A percentile compares a stretch with the other conserved stretches of the same genome.
phyloP scores from a whole-genome alignment of 2,113 vertebrate genomes.

The Forbesichthys papilliferus region DNA sequence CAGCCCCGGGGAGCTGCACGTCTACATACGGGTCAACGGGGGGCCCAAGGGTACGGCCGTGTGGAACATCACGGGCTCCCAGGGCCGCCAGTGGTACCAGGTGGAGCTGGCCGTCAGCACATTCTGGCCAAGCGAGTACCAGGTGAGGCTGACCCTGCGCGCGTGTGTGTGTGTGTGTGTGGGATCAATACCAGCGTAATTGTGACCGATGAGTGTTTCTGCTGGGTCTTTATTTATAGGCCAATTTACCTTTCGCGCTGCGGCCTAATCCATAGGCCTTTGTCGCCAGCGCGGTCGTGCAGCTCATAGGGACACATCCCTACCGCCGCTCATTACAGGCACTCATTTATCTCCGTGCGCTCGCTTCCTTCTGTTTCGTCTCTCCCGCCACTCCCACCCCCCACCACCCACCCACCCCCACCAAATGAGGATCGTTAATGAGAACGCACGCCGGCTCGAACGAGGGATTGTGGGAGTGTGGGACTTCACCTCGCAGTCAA shows the following conservation, averaged over 20 bases:
- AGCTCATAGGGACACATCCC: too few species aligned
- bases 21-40: slow-evolving; percentile 87
- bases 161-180: too few species aligned
- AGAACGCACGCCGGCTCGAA: slow-evolving; percentile 36
- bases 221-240: too few species aligned
- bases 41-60: slow-evolving; percentile 86
- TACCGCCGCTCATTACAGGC: too few species aligned
- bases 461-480: slow-evolving; percentile 51
- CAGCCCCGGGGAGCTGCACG: slow-evolving; percentile 86
- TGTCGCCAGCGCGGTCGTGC: too few species aligned
- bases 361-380: not conserved
- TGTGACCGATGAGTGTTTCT: too few species aligned
- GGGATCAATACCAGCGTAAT: too few species aligned
- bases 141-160: slow-evolving; percentile 74
- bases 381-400: not conserved
- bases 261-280: too few species aligned
- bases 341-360: too few species aligned
- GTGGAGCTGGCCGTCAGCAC: slow-evolving; percentile 94
- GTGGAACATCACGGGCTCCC: slow-evolving; percentile 90
- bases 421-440: slow-evolving; percentile 44
- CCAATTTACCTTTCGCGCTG: too few species aligned
- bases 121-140: slow-evolving; percentile 97
- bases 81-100: slow-evolving; percentile 92
- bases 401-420: slow-evolving; percentile 1
- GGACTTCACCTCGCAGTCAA: slow-evolving; percentile 54